Base-by-base conservation (phyloP, 2,888 invertebrate species). In the Hemistola chrysoprasaria region DNA sequence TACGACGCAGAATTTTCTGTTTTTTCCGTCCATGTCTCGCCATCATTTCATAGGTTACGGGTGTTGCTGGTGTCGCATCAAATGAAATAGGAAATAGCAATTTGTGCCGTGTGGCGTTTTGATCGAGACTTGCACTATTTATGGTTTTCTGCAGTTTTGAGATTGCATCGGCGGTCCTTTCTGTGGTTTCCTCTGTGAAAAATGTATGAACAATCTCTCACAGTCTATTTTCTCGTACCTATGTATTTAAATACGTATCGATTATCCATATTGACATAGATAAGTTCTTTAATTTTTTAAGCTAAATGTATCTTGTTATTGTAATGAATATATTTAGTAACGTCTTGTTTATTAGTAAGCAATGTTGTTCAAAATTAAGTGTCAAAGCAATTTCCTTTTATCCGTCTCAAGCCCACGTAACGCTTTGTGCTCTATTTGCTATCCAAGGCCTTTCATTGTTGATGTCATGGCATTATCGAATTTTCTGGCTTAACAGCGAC, bases 31-130 rank as follows among this genome's bases (percentile, higher is more conserved):
- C 54, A 58, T 49, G 54, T 16, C 33, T 29, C 33, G 16, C 33
- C 25, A 25, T 30, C 38, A 34, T 23, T 24, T n/a, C 20, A n/a
- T 24, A 21, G 22, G 31, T 37, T 29, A 38, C 34, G n/a, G 16
- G 22, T 11, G 29, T 11, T 9, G 55, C 56, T 57, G 58, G 62
- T 61, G 63, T 64, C 66, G 65, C 52, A 61, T 62, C 56, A 68
- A 73, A 71, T 68, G 63, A 67, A 65, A 70, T 67, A 62, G 58
- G 60, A 65, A 68, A 71, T 61, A 54, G 63, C 59, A 62, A 60
- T 74, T 65, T 60, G 56, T 55, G 33, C 31, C 28, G 40, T 20
- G 22, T 29, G 29, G 33, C 50, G 43, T 34, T 58, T 47, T 41
- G 16, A 42, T 42, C 40, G 47, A 36, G 47, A 4, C n/a, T 38